Conservation (phyloP, 2,888 invertebrate genomes). For the Acrocyrtus sp. region DNA sequence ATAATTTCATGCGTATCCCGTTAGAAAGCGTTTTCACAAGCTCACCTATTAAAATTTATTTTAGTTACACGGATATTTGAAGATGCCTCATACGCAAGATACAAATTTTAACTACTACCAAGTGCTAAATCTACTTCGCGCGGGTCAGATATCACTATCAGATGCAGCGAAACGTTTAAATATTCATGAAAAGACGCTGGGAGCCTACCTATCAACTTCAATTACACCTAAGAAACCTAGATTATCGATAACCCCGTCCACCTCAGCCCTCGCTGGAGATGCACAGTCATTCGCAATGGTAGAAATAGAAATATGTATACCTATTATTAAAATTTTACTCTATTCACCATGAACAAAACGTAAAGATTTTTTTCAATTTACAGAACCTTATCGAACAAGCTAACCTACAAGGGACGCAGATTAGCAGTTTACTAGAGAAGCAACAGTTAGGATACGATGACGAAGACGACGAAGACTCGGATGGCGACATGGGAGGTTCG, state of each 20-base stretch:
- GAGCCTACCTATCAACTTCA: slow-evolving; percentile 74
- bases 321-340: too few species aligned
- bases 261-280: slow-evolving; percentile 57
- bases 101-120: slow-evolving; percentile 63
- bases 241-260: slow-evolving; percentile 59
- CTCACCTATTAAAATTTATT: background rate
- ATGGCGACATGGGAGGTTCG: slow-evolving; percentile 50
- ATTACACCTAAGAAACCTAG: slow-evolving; percentile 63
- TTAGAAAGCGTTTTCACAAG: background rate
- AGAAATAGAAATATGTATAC: slow-evolving; percentile 10
- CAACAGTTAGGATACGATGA: slow-evolving; percentile 57
- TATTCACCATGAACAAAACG: too few species aligned
- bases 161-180: slow-evolving; percentile 80
- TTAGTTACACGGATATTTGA: slow-evolving; percentile 63
- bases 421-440: slow-evolving; percentile 57
- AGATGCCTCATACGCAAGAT: slow-evolving; percentile 63
- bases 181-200: slow-evolving; percentile 79
- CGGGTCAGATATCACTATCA: slow-evolving; percentile 70
- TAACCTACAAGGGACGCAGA: slow-evolving; percentile 56
- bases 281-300: slow-evolving; percentile 62
- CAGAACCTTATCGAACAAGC: slow-evolving; percentile 59
- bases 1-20: background rate
- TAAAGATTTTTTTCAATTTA: too few species aligned
- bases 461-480: slow-evolving; percentile 61
- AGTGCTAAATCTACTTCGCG: slow-evolving; percentile 63